A percentile compares a stretch with the other conserved stretches of the same genome.
Evolutionary conservation across 1,140 invertebrate genomes (phyloP).

Genomic region (Rhyzopertha dominica): DNA sequence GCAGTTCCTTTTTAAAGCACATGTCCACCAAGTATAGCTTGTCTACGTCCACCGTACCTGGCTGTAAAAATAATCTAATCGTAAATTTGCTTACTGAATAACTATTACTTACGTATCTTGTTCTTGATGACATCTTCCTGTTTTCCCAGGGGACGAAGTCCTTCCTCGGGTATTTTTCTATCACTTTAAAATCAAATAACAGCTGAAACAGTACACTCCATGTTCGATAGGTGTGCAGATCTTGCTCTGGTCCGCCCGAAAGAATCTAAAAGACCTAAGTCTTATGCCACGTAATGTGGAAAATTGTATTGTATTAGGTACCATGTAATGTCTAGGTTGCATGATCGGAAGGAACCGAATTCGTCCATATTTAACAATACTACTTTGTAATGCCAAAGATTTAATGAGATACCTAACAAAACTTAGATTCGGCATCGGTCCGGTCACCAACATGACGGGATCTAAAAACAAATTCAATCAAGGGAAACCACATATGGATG

Average conservation of each 20-base stretch:
- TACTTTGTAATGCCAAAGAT: conserved; percentile 30
- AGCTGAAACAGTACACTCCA: conserved; percentile 27
- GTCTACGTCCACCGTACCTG: conserved; percentile 18
- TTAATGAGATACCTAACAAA: conserved; percentile 35
- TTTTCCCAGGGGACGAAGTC: conserved; percentile 39
- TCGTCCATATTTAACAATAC: conserved; percentile 29
- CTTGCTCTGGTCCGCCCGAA: conserved; percentile 19
- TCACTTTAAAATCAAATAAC: conserved; percentile 32
- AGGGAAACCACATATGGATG: conserved; percentile 8
- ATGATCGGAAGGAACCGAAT: conserved; percentile 33
- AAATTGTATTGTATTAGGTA: too few relatives aligned
- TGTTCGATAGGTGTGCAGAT: conserved; percentile 25
- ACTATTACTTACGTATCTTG: background rate
- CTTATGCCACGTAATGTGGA: too few relatives aligned
- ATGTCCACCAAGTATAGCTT: conserved; percentile 32
- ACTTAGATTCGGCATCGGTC: conserved; percentile 25
- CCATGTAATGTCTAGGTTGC: conserved; percentile 29
- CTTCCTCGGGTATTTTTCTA: conserved; percentile 33
- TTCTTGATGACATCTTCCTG: background rate
- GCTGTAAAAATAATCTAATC: conserved; percentile 13
- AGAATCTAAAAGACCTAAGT: conserved; percentile 27
- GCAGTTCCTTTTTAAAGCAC: conserved; percentile 29
- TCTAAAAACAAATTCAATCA: conserved; percentile 29
- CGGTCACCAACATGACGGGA: conserved; percentile 33
- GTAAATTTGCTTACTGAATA: conserved; percentile 6